phyloP scores from a whole-genome alignment of 2,888 invertebrate genomes.

The Mactromeris polynyma region DNA sequence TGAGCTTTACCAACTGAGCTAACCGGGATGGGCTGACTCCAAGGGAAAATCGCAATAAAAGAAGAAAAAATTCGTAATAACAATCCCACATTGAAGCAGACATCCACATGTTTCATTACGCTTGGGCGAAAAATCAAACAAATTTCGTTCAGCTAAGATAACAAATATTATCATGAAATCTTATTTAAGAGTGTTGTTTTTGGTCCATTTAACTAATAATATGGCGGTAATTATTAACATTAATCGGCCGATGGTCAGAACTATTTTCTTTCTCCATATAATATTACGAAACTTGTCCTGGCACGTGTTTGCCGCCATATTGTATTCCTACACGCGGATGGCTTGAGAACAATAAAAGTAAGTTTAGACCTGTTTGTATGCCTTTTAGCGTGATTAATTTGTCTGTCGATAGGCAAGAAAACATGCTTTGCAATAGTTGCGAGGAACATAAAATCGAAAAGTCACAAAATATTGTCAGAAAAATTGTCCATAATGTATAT shows the following conservation, averaged over 20 bases:
- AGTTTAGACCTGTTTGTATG: conserved; percentile 8
- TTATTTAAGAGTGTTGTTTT: not conserved
- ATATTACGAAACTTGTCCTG: not conserved
- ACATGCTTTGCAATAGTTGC: not conserved
- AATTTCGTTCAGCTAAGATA: not conserved
- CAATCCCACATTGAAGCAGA: not conserved
- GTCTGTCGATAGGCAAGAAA: not conserved
- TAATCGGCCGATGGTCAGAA: not conserved
- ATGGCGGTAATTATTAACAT: not conserved
- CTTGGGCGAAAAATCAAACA: not conserved
- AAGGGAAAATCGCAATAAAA: no score
- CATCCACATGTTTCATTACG: not conserved
- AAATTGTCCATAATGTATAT: no score
- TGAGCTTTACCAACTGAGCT: no score
- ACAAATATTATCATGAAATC: not conserved
- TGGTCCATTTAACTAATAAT: not conserved
- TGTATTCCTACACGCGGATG: not conserved
- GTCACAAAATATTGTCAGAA: not conserved
- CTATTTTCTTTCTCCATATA: not conserved
- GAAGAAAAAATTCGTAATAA: no score
- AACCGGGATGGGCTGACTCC: no score
- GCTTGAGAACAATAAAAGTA: not conserved
- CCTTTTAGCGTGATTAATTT: conserved; percentile 17
- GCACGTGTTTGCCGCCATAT: not conserved
- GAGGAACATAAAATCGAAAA: not conserved